phyloP scores from a whole-genome alignment of 1,140 invertebrate genomes.

The Drosophila ananassae region DNA sequence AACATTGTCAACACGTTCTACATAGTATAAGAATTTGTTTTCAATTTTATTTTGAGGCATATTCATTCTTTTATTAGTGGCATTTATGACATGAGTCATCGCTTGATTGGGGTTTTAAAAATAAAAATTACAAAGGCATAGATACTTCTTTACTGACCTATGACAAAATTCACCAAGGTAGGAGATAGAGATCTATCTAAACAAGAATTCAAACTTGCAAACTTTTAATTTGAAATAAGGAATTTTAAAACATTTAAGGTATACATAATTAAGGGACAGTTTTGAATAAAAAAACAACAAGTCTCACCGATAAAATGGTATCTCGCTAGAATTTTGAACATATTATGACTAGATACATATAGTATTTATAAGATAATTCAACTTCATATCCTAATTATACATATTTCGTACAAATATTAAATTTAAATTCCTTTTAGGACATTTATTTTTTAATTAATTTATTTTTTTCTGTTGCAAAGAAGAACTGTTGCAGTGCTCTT shows the following conservation, averaged over 20 bases:
- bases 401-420: too few relatives aligned
- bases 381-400: too few relatives aligned
- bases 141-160: constrained; percentile 41
- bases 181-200: background rate
- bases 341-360: too few relatives aligned
- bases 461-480: too few relatives aligned
- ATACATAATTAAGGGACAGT: background rate
- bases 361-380: too few relatives aligned
- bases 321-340: too few relatives aligned
- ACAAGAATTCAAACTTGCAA: background rate
- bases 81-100: constrained; percentile 10
- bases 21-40: background rate
- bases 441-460: too few relatives aligned
- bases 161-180: constrained; percentile 11
- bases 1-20: constrained; percentile 9
- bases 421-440: too few relatives aligned
- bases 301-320: background rate
- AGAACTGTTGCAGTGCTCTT: background rate
- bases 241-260: too few relatives aligned
- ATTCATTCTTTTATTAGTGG: background rate
- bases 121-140: background rate
- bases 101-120: background rate
- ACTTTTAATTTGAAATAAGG: too few relatives aligned
- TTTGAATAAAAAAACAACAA: background rate
- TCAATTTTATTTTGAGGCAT: background rate